Conservation (phyloP, 2,797 vertebrate genomes). For the Danionella dracula region DNA sequence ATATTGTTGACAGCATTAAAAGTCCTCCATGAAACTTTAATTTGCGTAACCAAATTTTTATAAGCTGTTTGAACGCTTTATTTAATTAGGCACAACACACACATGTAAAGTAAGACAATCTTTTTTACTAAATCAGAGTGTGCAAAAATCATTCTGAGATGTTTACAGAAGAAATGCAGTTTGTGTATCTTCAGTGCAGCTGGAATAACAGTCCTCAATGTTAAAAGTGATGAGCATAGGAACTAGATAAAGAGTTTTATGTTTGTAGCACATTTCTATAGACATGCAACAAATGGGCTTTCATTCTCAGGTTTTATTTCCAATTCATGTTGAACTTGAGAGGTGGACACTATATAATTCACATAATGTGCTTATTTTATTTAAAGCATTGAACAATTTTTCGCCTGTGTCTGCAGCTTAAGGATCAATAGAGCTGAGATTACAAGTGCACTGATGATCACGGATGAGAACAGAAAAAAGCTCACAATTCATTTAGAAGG, state of each 20-base stretch:
- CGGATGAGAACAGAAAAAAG: neutral
- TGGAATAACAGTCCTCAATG: neutral
- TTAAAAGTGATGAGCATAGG: neutral
- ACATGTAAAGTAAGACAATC: conserved; percentile 12
- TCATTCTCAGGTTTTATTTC: conserved; percentile 63
- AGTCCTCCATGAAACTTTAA: too few relatives aligned
- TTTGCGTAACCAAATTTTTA: conserved; percentile 8
- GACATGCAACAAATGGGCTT: conserved; percentile 38
- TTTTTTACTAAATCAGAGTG: neutral
- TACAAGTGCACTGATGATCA: conserved; percentile 2
- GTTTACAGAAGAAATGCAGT: conserved; percentile 37
- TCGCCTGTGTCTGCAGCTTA: neutral
- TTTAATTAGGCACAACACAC: neutral
- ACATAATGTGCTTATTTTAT: conserved; percentile 20
- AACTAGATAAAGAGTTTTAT: conserved; percentile 21
- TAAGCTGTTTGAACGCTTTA: neutral
- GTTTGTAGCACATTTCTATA: conserved; percentile 17
- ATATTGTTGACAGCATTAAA: too few relatives aligned
- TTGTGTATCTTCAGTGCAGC: conserved; percentile 13
- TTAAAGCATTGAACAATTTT: neutral
- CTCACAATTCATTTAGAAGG: conserved; percentile 23
- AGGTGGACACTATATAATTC: conserved; percentile 51
- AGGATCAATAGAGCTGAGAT: neutral
- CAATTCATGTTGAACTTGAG: conserved; percentile 50
- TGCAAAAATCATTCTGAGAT: conserved; percentile 5